A percentile compares a stretch with the other conserved stretches of the same genome.
These are phyloP conservation scores for Neotoma lepida DNA, from an alignment of 2,113 vertebrate species.

Conservation along the genomic window DNA sequence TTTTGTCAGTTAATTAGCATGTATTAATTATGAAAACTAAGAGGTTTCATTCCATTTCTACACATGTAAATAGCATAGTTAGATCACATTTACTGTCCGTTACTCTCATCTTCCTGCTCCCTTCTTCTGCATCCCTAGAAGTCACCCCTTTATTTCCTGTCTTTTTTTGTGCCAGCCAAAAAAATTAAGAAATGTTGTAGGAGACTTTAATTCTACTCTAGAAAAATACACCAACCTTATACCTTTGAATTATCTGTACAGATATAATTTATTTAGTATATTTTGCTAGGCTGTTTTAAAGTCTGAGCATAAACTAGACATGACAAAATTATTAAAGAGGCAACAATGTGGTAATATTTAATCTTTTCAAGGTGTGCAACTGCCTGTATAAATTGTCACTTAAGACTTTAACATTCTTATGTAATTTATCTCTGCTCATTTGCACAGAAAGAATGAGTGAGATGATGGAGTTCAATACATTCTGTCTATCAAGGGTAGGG, in stretches of 20 bases:
- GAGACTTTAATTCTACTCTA: constrained; percentile 45
- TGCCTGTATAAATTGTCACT: not conserved
- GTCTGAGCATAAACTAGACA: not conserved
- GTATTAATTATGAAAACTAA: not conserved
- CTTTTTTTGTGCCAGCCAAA: not conserved
- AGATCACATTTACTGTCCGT: not conserved
- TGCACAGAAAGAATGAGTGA: constrained; percentile 23
- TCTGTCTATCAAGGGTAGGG: not conserved
- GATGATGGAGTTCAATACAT: constrained; percentile 22
- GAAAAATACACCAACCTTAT: constrained; percentile 3
- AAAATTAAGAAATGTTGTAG: not conserved
- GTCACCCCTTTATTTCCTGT: not conserved
- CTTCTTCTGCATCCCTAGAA: not conserved
- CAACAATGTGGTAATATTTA: constrained; percentile 27
- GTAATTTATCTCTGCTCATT: constrained; percentile 36
- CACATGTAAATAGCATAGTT: not conserved
- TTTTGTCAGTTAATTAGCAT: not conserved
- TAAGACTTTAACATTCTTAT: constrained; percentile 17
- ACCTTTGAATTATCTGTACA: not conserved
- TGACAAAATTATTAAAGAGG: constrained; percentile 55
- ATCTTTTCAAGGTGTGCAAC: constrained; percentile 45
- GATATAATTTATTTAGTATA: constrained; percentile 49
- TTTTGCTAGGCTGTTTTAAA: constrained; percentile 62
- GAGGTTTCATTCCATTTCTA: not conserved
- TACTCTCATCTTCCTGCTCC: not conserved